Base-by-base conservation (phyloP, 2,113 vertebrate species). In the Indri indri region DNA sequence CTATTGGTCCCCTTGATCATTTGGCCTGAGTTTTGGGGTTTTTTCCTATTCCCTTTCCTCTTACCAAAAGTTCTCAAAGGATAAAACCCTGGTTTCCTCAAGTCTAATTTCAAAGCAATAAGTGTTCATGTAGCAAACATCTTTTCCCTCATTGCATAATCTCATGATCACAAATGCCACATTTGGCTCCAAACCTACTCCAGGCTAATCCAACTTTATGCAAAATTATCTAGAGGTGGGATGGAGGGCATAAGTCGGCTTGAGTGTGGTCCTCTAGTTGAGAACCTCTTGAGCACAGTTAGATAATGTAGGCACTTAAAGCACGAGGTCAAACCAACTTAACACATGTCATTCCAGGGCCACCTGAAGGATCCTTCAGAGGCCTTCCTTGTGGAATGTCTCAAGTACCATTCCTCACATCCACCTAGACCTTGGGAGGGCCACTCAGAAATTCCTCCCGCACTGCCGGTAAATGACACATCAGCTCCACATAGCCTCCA, bases 1-100 rank as follows among this genome's bases (percentile, higher is more conserved):
- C 61, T 96, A 30, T 77, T 23, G 57, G 74, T 91, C 85, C 90
- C 88, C 45, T 83, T 83, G 76, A 47, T 96, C 54, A 95, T 83
- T 94, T 22, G 23, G 80, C 94, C 93, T 95, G 96, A 96, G 95
- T 96, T 97, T 94, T 32, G 83, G 80, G 65, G 45, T 17, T 50
- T 90, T 94, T 96, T 81, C 68, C 84, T 93, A 37, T 77, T 93
- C 71, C 57, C 80, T 91, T 96, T 52, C 71, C 70, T 74, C 76
- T 87, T 40, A 66, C 76, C 32, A 50, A 96, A 96, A 95, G 34
- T 59, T 83, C 70, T 96, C 59, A 92, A 94, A 90, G 91, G 73
- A 90, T 82, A 94, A 97, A 97, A 97, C 96, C 96, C 97, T 97
- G 96, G 90, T 97, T 96, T 96, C 96, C 93, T 93, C 50, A 70